Evolutionary conservation across 2,797 vertebrate species (phyloP), one percentile per base, ranked within the genome.

Genomic region (Sebastes hubbsi): DNA sequence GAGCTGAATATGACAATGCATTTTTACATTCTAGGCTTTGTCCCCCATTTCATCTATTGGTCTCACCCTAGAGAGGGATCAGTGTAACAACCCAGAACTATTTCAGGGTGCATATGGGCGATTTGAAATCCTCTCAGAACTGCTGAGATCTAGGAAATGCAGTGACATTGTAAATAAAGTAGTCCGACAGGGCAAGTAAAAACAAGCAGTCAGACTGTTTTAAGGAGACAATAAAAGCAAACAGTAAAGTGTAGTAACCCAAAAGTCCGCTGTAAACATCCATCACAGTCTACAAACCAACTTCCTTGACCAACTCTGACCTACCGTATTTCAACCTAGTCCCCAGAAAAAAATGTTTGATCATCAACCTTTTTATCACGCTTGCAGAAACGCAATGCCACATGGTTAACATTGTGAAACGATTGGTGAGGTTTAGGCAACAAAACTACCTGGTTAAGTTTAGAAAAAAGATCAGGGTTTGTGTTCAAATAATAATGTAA

Each of bases 331-430:
- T 49, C 7, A 49, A 49, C 0, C 3, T 20, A 49, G 16, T 49
- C 3, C 18, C 42, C 42, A 49, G 42, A 46, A 46, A 46, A 46
- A 18, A 46, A 18, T 3, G 2, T 32, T 30, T 30, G 29, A 30
- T 30, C 29, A 30, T 30, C 7, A 8, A 30, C 29, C 29, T 30
- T 30, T 30, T 30, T 30, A 30, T 30, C 29, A 46, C 3, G 42
- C 16, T 46, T 49, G 16, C 42, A 0, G 42, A 49, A 49, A 49
- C 42, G 18, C 42, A 49, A 49, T 49, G 42, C 42, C 16, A 49
- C 42, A 0, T 49, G 42, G 42, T 49, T 49, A 20, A 49, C 0
- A 0, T 49, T 49, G 42, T 49, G 42, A 49, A 49, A 49, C 3
- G 42, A 49, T 20, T 49, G 42, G 42, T 49, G 0, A 49, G 42